A percentile compares a stretch with the other conserved stretches of the same genome.
These are phyloP conservation scores for Carollia perspicillata DNA, from an alignment of 2,113 vertebrate species.

Conservation along the genomic window DNA sequence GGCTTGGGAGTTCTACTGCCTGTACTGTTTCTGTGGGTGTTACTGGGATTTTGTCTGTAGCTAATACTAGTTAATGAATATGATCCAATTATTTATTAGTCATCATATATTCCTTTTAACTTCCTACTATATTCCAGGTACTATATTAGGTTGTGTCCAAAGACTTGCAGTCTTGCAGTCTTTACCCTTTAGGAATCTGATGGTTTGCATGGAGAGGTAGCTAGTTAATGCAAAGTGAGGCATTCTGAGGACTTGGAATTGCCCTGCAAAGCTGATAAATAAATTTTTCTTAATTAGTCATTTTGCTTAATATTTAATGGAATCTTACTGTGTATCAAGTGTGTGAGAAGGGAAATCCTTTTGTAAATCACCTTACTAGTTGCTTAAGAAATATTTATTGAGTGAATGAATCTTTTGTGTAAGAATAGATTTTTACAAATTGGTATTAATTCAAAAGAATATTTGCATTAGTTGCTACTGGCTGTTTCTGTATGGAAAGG, in stretches of 20 bases:
- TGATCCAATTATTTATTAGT: not conserved
- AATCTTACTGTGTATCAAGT: not conserved
- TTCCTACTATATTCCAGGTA: not conserved
- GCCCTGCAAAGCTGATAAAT: not conserved
- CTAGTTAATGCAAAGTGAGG: not conserved
- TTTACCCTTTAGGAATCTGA: not conserved
- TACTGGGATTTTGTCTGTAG: not conserved
- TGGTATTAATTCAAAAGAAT: constrained; percentile 8
- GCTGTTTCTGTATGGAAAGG: not conserved
- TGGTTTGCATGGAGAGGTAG: not conserved
- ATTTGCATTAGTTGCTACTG: constrained; percentile 29
- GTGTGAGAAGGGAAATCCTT: not conserved
- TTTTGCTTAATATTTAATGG: constrained; percentile 22
- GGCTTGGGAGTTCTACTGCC: not conserved
- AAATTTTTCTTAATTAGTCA: not conserved
- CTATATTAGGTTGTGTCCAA: not conserved
- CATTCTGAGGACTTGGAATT: not conserved
- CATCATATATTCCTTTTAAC: not conserved
- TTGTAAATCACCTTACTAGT: constrained; percentile 26
- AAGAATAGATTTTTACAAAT: not conserved
- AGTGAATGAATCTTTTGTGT: not conserved
- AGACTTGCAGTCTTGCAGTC: not conserved
- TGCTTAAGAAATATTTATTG: not conserved
- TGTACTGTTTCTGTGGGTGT: not conserved
- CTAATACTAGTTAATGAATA: not conserved